phyloP scores from a whole-genome alignment of 2,113 vertebrate species.

The Meriones unguiculatus region DNA sequence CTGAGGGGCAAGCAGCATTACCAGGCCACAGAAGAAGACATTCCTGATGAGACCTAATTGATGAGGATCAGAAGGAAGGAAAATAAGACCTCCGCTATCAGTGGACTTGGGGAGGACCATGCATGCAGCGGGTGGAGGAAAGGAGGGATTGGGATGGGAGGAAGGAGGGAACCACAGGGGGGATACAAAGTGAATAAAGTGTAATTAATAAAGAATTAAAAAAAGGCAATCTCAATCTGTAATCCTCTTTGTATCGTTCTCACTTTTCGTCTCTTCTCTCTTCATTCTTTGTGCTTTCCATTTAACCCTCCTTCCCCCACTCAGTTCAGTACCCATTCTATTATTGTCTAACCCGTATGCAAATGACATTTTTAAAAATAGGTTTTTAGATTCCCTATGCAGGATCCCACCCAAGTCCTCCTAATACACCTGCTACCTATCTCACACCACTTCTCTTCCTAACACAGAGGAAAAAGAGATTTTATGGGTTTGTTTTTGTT shows the following conservation, averaged over 20 bases:
- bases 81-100: no score
- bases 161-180: no score
- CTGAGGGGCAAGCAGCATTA: no score
- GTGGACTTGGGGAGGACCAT: no score
- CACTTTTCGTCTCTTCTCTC: not conserved
- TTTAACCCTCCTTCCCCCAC: not conserved
- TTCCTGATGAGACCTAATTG: no score
- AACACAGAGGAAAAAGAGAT: not conserved
- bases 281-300: not conserved
- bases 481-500: not conserved
- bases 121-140: no score
- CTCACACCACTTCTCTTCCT: not conserved
- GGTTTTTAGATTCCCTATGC: not conserved
- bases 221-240: not conserved
- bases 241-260: not conserved
- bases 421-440: not conserved
- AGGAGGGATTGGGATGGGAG: no score
- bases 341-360: not conserved
- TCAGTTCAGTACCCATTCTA: constrained; percentile 3
- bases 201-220: no score
- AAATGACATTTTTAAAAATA: constrained; percentile 18
- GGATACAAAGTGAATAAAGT: no score
- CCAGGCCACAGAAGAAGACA: no score
- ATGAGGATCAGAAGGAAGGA: no score
- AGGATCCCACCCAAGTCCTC: not conserved